Base-by-base conservation (phyloP, 1,140 invertebrate genomes). In the Lysiphlebus fabarum region DNA sequence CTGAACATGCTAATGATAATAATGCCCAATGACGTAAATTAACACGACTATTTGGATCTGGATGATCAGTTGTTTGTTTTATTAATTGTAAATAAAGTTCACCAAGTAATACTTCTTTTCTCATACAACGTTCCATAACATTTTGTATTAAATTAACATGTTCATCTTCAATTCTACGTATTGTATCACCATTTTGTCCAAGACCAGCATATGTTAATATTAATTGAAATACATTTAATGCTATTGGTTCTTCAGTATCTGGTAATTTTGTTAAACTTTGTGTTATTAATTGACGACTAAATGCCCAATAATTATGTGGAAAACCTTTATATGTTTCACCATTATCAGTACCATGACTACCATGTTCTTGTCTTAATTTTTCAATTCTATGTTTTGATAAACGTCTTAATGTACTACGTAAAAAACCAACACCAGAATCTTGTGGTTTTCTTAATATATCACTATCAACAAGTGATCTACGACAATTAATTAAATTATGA, bases 81-180 rank as follows among this genome's bases (percentile, higher is more conserved):
- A 97, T 92, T 6, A 98, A 82, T 71, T 97, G 94, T 42, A 97
- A 82, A 74, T 94, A 97, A 47, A 96, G 80, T 79, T 98, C 95
- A 65, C 92, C 93, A 11, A 96, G 81, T 12, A 97, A 76, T 43
- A 87, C 84, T 70, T 96, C 93, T 65, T 91, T 92, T 58, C 90
- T 83, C 89, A 96, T 90, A 64, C 92, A 94, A 59, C 90, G 86
- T 65, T 95, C 93, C 78, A 97, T 85, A 53, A 97, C 86, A 0
- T 85, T 86, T 78, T 98, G 95, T 38, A 96, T 88, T 5, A 96
- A 83, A 58, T 88, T 86, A 6, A 94, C 87, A 64, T 95, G 90
- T 71, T 96, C 93, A 72, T 93, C 91, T 74, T 94, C 91, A 1
- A 85, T 85, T 41, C 83, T 77, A 62, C 83, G 79, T 51, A 82